Base-by-base conservation (phyloP, 2,113 vertebrate genomes). In the Onychostoma macrolepis region DNA sequence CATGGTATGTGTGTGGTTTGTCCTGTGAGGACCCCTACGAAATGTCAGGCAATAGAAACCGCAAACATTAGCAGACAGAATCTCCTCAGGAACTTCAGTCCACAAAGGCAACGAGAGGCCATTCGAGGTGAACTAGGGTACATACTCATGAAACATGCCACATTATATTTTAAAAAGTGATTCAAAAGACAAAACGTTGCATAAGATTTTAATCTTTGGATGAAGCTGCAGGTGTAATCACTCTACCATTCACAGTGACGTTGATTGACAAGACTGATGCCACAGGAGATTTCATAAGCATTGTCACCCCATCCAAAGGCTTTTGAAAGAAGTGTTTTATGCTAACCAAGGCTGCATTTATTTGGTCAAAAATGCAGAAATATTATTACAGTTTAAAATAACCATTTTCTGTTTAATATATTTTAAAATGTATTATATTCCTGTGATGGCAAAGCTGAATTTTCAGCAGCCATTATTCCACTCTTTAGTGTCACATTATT, bases 141-240 rank as follows among this genome's bases (percentile, higher is more conserved):
- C 38, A 58, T 8, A 26, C 6, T 24, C 12, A 1, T 56, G 43
- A 19, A 38, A 38, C 33, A 36, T 24, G 53, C 67, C 48, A n/a
- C 9, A 65, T n/a, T 63, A 43, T 0, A 26, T 15, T 33, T 65
- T 36, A 30, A 17, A 43, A 63, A 76, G 15, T 45, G 41, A n/a
- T 65, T 78, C 19, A 50, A 67, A 15, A 30, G 13, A 69, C 5
- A 19, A 45, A 30, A 36, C 19, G 2, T 19, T 38, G 28, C n/a
- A 11, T 33, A 28, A 67, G 56, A 72, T 72, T 72, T 72, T 38
- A 72, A 72, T 72, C 33, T 72, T 38, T 72, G 69, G 58, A 26
- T 8, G 11, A 33, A 12, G 72, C 10, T 45, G 72, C 33, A 61
- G 43, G 24, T 77, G 26, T 33, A 78, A 63, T 61, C 21, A 15